A percentile compares a stretch with the other conserved stretches of the same genome.
phyloP scores from a whole-genome alignment of 2,888 invertebrate species.

The Idaea dimidiata region DNA sequence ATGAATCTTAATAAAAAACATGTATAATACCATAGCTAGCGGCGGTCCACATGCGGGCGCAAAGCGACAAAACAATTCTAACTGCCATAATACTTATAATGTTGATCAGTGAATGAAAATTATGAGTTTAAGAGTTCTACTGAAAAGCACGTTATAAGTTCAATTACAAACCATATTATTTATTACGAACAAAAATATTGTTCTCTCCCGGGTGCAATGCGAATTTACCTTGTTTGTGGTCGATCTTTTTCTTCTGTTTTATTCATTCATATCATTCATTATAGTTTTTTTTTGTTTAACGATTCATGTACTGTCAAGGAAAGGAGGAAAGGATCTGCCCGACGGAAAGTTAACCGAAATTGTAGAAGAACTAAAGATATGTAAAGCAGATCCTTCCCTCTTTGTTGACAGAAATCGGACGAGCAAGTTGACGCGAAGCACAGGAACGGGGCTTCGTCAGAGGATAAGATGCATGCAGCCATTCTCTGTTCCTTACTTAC shows the following conservation, averaged over 20 bases:
- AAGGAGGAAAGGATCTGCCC: constrained; percentile 78
- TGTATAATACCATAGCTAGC: too few species aligned
- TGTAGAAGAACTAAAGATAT: not conserved
- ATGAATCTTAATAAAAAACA: too few species aligned
- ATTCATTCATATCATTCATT: constrained; percentile 13
- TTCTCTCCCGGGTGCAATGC: not conserved
- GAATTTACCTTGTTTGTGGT: constrained; percentile 29
- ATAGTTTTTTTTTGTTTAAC: constrained; percentile 18
- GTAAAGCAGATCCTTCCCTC: constrained; percentile 81
- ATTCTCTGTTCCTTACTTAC: not conserved
- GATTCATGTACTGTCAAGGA: constrained; percentile 31
- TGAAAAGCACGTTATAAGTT: too few species aligned
- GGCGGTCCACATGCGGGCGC: too few species aligned
- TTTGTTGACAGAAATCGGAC: constrained; percentile 83
- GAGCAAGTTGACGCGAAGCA: not conserved
- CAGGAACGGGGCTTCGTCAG: not conserved
- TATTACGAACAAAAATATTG: too few species aligned
- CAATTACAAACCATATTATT: too few species aligned
- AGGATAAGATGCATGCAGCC: not conserved
- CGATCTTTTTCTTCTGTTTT: constrained; percentile 65
- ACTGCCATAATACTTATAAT: too few species aligned
- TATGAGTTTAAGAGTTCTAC: too few species aligned
- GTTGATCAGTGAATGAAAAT: too few species aligned
- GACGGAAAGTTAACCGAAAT: not conserved
- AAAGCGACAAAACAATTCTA: too few species aligned